Percentiles rank a stretch among this genome's conserved stretches.
These are phyloP conservation scores for Ceratosolen fusciceps DNA, from an alignment of 1,140 invertebrate genomes.

Conservation along the genomic window DNA sequence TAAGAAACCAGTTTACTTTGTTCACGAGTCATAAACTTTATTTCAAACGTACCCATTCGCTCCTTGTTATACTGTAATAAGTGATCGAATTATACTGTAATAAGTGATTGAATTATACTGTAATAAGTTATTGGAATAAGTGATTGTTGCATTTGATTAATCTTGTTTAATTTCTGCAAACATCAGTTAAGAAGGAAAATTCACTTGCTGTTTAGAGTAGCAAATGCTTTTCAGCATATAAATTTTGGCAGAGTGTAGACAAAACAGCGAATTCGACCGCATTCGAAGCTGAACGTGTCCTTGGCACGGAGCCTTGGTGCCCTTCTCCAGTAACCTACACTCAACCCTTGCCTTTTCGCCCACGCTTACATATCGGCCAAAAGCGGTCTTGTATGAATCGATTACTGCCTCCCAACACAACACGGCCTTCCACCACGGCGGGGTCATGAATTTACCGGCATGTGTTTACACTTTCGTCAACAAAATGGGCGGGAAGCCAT, in stretches of 20 bases:
- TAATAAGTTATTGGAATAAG: not conserved
- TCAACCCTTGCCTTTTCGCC: constrained; percentile 6
- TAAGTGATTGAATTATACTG: not conserved
- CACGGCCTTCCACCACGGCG: not conserved
- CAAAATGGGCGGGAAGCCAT: constrained; percentile 18
- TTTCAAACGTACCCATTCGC: not conserved
- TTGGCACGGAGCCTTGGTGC: constrained; percentile 43
- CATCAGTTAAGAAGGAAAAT: not conserved
- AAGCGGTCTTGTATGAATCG: constrained; percentile 14
- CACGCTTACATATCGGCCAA: not conserved
- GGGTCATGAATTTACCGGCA: not conserved
- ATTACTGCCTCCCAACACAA: not conserved
- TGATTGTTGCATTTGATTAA: not conserved
- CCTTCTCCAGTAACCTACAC: constrained; percentile 16
- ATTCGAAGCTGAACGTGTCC: not conserved
- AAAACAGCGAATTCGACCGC: not conserved
- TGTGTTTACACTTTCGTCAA: not conserved
- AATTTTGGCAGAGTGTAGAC: not conserved
- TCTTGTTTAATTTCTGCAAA: not conserved
- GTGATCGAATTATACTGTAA: not conserved
- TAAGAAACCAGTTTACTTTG: not conserved
- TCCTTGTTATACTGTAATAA: not conserved
- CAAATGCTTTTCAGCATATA: not conserved
- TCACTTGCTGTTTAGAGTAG: not conserved
- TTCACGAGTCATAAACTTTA: not conserved